These are phyloP conservation scores for Anthopleura xanthogrammica DNA, from an alignment of 92 coral and sea anemone genomes.

Conservation along the genomic window DNA sequence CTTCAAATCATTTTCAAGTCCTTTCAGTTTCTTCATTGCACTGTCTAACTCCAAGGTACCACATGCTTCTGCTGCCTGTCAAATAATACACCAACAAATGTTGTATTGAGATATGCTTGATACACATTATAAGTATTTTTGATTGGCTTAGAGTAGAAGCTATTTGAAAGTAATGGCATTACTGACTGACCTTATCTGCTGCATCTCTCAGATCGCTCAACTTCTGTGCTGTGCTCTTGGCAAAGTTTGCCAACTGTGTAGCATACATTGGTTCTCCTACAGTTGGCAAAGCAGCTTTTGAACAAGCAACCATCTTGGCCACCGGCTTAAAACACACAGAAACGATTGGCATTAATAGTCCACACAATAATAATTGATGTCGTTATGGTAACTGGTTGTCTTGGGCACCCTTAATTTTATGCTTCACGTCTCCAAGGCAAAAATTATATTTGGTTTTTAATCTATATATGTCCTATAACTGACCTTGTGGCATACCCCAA, in stretches of 20 bases:
- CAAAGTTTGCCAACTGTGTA: slow-evolving; percentile 90
- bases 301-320: slow-evolving; percentile 83
- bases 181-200: slow-evolving; percentile 70
- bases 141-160: not conserved
- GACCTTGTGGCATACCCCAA: not conserved
- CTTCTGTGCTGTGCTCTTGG: slow-evolving; percentile 85
- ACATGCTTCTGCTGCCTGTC: slow-evolving; percentile 95
- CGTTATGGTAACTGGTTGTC: not conserved
- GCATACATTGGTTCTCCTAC: slow-evolving; percentile 94
- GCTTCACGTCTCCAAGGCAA: too few species aligned
- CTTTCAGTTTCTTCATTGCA: slow-evolving; percentile 78
- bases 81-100: not conserved
- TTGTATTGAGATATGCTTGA: not conserved
- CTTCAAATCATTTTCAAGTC: slow-evolving; percentile 78
- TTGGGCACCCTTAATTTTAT: too few species aligned
- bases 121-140: not conserved
- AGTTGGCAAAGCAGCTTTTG: slow-evolving; percentile 96
- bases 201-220: slow-evolving; percentile 91
- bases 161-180: not conserved
- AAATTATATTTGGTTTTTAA: not conserved
- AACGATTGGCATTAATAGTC: not conserved
- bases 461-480: not conserved
- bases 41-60: slow-evolving; percentile 97
- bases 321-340: slow-evolving; percentile 53
- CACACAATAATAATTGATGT: not conserved